Evolutionary conservation across 2,888 invertebrate species (phyloP), one percentile per base, ranked within the genome.

Genomic region (Bhutanitis thaidina): DNA sequence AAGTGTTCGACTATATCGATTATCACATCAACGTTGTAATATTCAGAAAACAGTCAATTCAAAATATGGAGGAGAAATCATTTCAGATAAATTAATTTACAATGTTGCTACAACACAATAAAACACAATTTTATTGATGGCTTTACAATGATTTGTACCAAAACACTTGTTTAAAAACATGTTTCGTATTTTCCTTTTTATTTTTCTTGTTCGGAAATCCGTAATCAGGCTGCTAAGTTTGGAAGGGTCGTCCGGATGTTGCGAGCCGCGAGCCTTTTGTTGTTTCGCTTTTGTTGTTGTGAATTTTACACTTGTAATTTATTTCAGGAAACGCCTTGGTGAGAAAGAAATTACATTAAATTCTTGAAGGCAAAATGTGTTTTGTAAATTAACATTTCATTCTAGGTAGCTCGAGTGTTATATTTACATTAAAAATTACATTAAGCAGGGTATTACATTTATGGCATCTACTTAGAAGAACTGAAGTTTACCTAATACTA

Each of bases 271-370:
- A 81, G 85, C 82, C 88, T 89, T 88, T 89, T 89, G 86, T 88
- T 88, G 84, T 80, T 82, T 73, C 75, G 76, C 86, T 87, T 85
- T 88, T 88, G 86, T 89, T 89, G 86, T 85, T 88, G 82, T 83
- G 85, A 87, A 88, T 89, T 89, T 88, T 88, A 88, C 89, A 89
- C 88, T 88, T 86, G 88, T 89, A 87, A 89, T 89, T 89, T 88
- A 88, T 89, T 88, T 85, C 86, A 86, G 87, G 87, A 87, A 87
- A 84, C 77, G 81, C 84, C 83, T 83, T 77, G 80, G 83, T 79
- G 83, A 82, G 80, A 88, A 88, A 87, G 80, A 86, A 87, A 87
- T 87, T 86, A 81, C 79, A 79, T 81, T 82, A 76, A 84, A 84
- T 83, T 82, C 86, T 80, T 77, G 69, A 80, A 84, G 79, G 83